Conservation (phyloP, 1,140 invertebrate species). For the Drosophila sp. region DNA sequence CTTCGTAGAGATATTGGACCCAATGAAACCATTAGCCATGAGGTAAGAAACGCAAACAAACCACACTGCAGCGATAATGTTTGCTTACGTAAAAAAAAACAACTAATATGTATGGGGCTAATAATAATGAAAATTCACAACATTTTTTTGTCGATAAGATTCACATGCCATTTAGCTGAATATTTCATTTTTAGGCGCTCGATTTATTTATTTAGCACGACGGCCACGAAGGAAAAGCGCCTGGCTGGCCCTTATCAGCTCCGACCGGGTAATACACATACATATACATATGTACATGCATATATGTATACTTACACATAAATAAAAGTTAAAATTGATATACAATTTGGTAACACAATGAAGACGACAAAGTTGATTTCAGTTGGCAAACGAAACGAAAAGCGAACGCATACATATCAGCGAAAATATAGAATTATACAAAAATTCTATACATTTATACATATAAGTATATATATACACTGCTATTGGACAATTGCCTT, state of each 20-base stretch:
- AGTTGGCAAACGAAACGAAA: slow-evolving; percentile 75
- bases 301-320: slow-evolving; percentile 27
- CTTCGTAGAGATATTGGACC: not conserved
- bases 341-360: slow-evolving; percentile 54
- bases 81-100: slow-evolving; percentile 33
- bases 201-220: slow-evolving; percentile 26
- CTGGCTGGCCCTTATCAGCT: slow-evolving; percentile 55
- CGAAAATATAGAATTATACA: slow-evolving; percentile 36
- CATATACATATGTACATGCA: slow-evolving; percentile 56
- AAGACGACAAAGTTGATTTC: slow-evolving; percentile 44
- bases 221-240: slow-evolving; percentile 4
- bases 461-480: slow-evolving; percentile 43
- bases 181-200: slow-evolving; percentile 29
- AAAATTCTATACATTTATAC: slow-evolving; percentile 31
- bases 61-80: slow-evolving; percentile 23
- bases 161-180: slow-evolving; percentile 15
- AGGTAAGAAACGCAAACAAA: slow-evolving; percentile 33
- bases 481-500: slow-evolving; percentile 30
- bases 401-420: slow-evolving; percentile 68
- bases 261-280: slow-evolving; percentile 12
- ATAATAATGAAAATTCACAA: slow-evolving; percentile 8
- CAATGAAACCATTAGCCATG: slow-evolving; percentile 21
- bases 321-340: slow-evolving; percentile 44
- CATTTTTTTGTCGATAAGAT: slow-evolving; percentile 53
- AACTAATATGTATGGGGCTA: slow-evolving; percentile 44